These are phyloP conservation scores for Aspidoscelis tigris DNA, from an alignment of 2,113 vertebrate species.

Conservation along the genomic window DNA sequence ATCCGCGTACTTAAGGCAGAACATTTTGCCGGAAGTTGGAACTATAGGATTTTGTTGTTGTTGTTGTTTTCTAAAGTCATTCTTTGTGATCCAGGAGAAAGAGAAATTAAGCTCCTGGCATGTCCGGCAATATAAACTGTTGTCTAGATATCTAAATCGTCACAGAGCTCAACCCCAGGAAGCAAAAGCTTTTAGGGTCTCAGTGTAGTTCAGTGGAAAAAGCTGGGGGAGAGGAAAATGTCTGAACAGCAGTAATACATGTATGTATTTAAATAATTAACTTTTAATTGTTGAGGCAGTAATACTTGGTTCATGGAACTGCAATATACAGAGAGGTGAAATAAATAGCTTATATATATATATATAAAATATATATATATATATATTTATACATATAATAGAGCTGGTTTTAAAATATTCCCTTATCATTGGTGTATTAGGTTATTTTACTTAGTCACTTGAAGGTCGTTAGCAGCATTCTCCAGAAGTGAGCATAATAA, in stretches of 20 bases:
- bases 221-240: slow-evolving; percentile 40
- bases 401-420: slow-evolving; percentile 87
- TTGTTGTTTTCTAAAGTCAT: neutral
- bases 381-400: slow-evolving; percentile 81
- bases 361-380: slow-evolving; percentile 76
- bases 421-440: slow-evolving; percentile 86
- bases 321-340: slow-evolving; percentile 89
- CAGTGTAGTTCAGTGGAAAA: slow-evolving; percentile 8
- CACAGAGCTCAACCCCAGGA: neutral
- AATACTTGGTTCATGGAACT: slow-evolving; percentile 88
- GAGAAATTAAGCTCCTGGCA: neutral
- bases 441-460: slow-evolving; percentile 79
- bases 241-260: slow-evolving; percentile 61
- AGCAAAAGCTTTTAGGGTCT: neutral
- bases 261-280: slow-evolving; percentile 79
- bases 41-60: neutral
- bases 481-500: slow-evolving; percentile 78
- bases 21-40: neutral
- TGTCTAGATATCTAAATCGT: neutral
- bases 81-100: neutral
- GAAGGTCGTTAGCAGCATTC: slow-evolving; percentile 84
- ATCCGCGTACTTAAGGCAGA: slow-evolving; percentile 12
- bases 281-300: slow-evolving; percentile 87
- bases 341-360: slow-evolving; percentile 89
- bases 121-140: neutral